These are phyloP conservation scores for Lepus americanus DNA, from an alignment of 2,113 vertebrate genomes.

Conservation along the genomic window DNA sequence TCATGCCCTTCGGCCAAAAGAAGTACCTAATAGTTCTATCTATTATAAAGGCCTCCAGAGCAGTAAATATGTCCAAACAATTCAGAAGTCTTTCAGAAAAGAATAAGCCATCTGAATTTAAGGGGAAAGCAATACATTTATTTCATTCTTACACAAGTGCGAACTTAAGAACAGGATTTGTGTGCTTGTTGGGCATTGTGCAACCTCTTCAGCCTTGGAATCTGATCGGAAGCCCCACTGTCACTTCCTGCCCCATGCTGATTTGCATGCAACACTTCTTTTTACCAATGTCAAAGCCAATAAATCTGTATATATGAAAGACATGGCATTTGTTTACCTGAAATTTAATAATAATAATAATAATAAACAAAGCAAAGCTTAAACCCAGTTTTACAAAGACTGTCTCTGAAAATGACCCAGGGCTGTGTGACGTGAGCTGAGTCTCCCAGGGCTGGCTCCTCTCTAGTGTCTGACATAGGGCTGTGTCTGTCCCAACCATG, in stretches of 20 bases:
- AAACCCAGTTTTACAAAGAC: neutral
- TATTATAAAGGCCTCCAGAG: neutral
- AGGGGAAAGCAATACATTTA: neutral
- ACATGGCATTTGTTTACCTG: no score
- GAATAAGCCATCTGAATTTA: neutral
- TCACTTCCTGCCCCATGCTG: neutral
- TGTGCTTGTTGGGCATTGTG: neutral
- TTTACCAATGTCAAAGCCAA: neutral
- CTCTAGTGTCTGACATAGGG: neutral
- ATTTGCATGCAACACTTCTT: neutral
- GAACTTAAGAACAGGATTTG: neutral
- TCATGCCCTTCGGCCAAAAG: neutral
- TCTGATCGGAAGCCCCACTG: neutral
- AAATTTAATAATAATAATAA: no score
- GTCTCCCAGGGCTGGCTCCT: neutral
- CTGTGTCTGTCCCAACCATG: neutral
- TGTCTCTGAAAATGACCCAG: neutral
- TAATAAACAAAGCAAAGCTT: neutral
- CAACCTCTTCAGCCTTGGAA: neutral
- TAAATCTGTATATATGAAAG: no score
- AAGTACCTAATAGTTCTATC: neutral
- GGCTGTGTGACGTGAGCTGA: neutral
- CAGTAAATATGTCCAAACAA: constrained; percentile 37
- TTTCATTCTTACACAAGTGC: constrained; percentile 42
- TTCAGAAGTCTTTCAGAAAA: neutral